Percentiles rank a stretch among this genome's conserved stretches.
These are phyloP conservation scores for Isoperla grammatica DNA, from an alignment of 2,888 invertebrate species.

Conservation along the genomic window DNA sequence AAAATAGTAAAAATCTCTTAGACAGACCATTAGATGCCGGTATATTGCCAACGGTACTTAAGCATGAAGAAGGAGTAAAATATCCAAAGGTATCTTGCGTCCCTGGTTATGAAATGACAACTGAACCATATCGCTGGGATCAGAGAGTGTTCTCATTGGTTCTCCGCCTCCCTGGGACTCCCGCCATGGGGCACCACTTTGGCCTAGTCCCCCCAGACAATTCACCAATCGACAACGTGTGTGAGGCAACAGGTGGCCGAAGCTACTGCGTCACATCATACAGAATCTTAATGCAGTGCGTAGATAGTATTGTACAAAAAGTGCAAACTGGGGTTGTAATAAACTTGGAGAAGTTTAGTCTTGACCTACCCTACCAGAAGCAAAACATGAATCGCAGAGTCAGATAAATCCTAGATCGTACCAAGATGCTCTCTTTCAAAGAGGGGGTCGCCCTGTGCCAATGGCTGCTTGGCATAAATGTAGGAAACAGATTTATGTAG, in stretches of 20 bases:
- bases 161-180: slow-evolving; percentile 84
- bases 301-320: slow-evolving; percentile 94
- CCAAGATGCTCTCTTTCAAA: too few species aligned
- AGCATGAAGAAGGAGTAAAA: slow-evolving; percentile 68
- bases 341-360: slow-evolving; percentile 93
- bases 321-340: slow-evolving; percentile 97
- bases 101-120: slow-evolving; percentile 93
- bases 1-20: too few species aligned
- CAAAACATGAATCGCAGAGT: too few species aligned
- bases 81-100: slow-evolving; percentile 84
- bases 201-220: slow-evolving; percentile 89
- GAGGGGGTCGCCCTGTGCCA: slow-evolving; percentile 25
- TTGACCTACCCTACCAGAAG: slow-evolving; percentile 54
- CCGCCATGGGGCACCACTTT: slow-evolving; percentile 76
- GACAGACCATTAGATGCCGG: slow-evolving; percentile 76
- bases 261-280: slow-evolving; percentile 95
- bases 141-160: slow-evolving; percentile 96
- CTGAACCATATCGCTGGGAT: slow-evolving; percentile 99
- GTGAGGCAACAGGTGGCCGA: slow-evolving; percentile 96
- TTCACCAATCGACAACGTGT: slow-evolving; percentile 96
- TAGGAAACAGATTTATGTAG: slow-evolving; percentile 64
- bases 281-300: slow-evolving; percentile 90
- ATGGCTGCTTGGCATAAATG: slow-evolving; percentile 47
- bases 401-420: too few species aligned
- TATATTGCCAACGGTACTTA: slow-evolving; percentile 60